phyloP scores from a whole-genome alignment of 2,797 vertebrate genomes.

The Ceyx erithaca region DNA sequence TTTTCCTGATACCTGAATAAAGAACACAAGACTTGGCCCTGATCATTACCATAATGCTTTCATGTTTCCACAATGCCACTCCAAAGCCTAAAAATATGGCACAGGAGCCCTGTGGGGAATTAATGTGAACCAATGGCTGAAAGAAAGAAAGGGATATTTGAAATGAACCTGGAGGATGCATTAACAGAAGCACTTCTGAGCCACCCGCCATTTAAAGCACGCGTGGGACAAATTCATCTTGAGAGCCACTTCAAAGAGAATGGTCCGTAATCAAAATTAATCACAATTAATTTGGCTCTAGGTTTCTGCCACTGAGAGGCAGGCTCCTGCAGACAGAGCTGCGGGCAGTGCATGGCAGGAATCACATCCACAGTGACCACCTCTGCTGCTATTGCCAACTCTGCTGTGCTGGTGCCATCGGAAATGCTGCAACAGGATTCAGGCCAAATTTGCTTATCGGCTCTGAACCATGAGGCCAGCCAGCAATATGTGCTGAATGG shows the following conservation, averaged over 20 bases:
- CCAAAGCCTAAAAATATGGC: slow-evolving; percentile 37
- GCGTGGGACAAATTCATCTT: slow-evolving; percentile 6
- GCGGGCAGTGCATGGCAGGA: not conserved
- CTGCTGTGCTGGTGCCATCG: slow-evolving; percentile 14
- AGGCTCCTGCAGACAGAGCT: not conserved
- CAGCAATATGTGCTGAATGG: slow-evolving; percentile 41
- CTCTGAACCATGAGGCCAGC: slow-evolving; percentile 33
- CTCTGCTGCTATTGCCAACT: not conserved
- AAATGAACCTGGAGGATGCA: slow-evolving; percentile 39
- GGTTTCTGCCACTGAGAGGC: slow-evolving; percentile 5
- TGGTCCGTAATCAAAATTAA: slow-evolving; percentile 43
- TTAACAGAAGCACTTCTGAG: slow-evolving; percentile 37
- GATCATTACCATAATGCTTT: slow-evolving; percentile 40
- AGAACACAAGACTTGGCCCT: not conserved
- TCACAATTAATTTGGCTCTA: slow-evolving; percentile 42
- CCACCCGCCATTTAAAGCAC: slow-evolving; percentile 38
- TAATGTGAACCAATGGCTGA: not conserved
- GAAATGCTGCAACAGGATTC: slow-evolving; percentile 23
- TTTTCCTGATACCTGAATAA: slow-evolving; percentile 1
- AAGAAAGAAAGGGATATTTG: not conserved
- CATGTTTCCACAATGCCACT: slow-evolving; percentile 13
- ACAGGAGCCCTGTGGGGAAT: not conserved
- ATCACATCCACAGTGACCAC: not conserved
- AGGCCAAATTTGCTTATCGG: slow-evolving; percentile 53
- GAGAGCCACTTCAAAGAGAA: slow-evolving; percentile 40